Conservation (phyloP, 2,888 invertebrate species). For the Halocaridina rubra region DNA sequence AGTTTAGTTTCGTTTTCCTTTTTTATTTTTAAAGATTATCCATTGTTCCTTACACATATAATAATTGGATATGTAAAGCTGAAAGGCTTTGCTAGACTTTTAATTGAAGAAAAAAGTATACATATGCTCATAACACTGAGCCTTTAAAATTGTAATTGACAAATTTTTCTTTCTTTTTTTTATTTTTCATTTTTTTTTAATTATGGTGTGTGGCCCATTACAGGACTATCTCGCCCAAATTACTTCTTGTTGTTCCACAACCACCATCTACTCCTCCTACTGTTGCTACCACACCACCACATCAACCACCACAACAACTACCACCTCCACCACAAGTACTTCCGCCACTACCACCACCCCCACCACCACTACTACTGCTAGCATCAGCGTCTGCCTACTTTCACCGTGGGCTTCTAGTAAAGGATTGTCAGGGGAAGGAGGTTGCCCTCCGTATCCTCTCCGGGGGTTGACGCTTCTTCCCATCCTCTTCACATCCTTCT, state of each 20-base stretch:
- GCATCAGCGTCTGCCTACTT: slow-evolving; percentile 41
- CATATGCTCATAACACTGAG: not conserved
- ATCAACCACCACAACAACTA: slow-evolving; percentile 53
- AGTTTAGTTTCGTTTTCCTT: too few species aligned
- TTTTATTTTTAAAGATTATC: too few species aligned
- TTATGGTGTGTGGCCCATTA: slow-evolving; percentile 63
- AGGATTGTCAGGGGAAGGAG: slow-evolving; percentile 31
- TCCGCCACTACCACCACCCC: slow-evolving; percentile 49
- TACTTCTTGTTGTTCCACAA: slow-evolving; percentile 62
- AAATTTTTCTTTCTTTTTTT: not conserved
- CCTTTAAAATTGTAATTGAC: not conserved
- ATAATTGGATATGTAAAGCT: too few species aligned
- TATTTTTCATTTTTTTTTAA: slow-evolving; percentile 16
- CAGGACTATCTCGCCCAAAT: slow-evolving; percentile 64
- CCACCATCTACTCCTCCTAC: slow-evolving; percentile 62
- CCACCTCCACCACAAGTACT: slow-evolving; percentile 58
- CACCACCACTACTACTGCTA: slow-evolving; percentile 53
- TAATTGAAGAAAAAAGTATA: not conserved
- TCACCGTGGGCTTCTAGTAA: slow-evolving; percentile 36
- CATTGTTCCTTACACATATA: too few species aligned
- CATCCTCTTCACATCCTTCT: too few species aligned
- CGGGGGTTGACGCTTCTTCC: too few species aligned
- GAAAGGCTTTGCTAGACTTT: not conserved
- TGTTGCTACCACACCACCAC: slow-evolving; percentile 62
- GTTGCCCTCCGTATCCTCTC: not conserved